These are phyloP conservation scores for Onychostoma macrolepis DNA, from an alignment of 2,113 vertebrate genomes.

Conservation along the genomic window DNA sequence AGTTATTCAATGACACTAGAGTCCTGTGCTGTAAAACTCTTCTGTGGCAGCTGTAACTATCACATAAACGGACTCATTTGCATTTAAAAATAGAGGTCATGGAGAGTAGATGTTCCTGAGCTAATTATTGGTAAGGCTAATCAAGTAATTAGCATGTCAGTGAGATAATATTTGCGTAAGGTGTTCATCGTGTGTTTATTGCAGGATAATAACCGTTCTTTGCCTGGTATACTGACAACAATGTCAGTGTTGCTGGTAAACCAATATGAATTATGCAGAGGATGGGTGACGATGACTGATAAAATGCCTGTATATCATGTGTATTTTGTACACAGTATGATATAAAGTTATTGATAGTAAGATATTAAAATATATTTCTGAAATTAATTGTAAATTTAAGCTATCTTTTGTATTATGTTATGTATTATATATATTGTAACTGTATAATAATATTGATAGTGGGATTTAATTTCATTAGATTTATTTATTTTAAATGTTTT, in stretches of 20 bases:
- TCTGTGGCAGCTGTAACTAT: conserved; percentile 11
- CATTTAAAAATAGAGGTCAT: conserved; percentile 35
- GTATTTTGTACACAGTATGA: not conserved
- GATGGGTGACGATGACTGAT: not conserved
- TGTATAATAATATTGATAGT: too few species aligned
- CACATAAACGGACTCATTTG: conserved; percentile 33
- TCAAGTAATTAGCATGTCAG: conserved; percentile 48
- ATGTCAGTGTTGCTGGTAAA: not conserved
- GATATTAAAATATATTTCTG: not conserved
- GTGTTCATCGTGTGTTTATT: conserved; percentile 14
- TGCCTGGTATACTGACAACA: not conserved
- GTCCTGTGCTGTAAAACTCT: conserved; percentile 2
- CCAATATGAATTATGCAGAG: not conserved
- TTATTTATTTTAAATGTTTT: too few species aligned
- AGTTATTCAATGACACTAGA: not conserved
- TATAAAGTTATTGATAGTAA: not conserved
- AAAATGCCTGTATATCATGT: not conserved
- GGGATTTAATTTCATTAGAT: too few species aligned
- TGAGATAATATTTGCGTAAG: conserved; percentile 39
- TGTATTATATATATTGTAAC: not conserved
- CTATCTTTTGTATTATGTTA: not conserved
- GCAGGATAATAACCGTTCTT: not conserved
- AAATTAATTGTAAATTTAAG: not conserved
- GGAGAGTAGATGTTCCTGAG: conserved; percentile 25
- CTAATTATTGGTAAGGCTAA: conserved; percentile 54